Evolutionary conservation across 2,113 vertebrate species (phyloP).

Genomic region (Nycticorax nycticorax): DNA sequence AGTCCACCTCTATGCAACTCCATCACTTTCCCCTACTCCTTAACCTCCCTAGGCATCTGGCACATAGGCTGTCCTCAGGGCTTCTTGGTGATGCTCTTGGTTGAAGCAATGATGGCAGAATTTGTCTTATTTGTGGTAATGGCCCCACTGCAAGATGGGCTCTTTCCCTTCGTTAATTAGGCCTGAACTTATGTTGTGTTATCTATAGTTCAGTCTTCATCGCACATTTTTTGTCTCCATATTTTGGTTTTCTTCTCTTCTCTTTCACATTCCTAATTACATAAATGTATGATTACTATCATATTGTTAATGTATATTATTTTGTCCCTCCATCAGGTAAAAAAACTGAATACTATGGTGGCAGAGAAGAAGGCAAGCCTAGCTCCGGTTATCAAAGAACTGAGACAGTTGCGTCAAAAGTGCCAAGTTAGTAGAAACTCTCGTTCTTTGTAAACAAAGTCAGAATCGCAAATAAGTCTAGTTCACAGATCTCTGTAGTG

Average conservation of each 20-base stretch:
- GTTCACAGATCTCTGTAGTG: background rate
- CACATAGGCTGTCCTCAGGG: background rate
- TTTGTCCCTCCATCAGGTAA: conserved; percentile 82
- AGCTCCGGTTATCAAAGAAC: conserved; percentile 92
- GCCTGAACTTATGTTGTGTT: background rate
- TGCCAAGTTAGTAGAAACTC: conserved; percentile 81
- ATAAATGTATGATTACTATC: background rate
- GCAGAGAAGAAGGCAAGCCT: conserved; percentile 91
- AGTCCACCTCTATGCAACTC: background rate
- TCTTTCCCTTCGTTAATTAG: background rate
- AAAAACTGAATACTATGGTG: conserved; percentile 88
- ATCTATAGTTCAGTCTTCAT: background rate
- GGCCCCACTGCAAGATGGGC: background rate
- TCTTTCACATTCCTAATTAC: background rate
- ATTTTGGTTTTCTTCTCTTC: background rate
- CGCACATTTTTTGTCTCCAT: accelerated
- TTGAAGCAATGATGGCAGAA: background rate
- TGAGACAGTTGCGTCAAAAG: conserved; percentile 87
- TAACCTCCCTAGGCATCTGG: background rate
- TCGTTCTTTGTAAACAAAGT: background rate
- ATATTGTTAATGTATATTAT: background rate
- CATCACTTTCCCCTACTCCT: background rate
- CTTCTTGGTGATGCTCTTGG: background rate
- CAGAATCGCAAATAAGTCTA: background rate
- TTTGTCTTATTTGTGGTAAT: background rate